Conservation (phyloP, 2,113 vertebrate species). For the Alectura lathami region DNA sequence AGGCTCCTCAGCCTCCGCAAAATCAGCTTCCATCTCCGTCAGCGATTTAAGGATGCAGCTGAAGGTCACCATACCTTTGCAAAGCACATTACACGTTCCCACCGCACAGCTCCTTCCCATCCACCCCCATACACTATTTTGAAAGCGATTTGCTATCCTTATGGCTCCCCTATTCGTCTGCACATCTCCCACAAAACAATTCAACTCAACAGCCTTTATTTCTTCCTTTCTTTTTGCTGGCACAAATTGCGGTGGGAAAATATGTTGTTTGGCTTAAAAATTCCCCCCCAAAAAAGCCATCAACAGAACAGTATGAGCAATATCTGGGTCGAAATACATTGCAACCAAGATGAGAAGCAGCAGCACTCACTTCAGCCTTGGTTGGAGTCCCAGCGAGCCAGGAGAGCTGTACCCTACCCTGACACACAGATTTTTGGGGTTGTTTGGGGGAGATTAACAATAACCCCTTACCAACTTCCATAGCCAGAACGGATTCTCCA, state of each 20-base stretch:
- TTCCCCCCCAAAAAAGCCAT: background rate
- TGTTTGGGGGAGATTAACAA: background rate
- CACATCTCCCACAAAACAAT: constrained; percentile 27
- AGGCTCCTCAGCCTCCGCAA: background rate
- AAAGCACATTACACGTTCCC: background rate
- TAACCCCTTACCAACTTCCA: background rate
- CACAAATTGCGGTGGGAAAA: constrained; percentile 5
- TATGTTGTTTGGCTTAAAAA: constrained; percentile 49
- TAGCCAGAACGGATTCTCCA: background rate
- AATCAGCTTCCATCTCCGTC: background rate
- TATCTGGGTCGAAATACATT: constrained; percentile 11
- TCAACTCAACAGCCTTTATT: background rate
- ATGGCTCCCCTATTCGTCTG: background rate
- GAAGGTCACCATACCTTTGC: constrained; percentile 47
- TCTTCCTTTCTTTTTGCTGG: background rate
- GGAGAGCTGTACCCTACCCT: background rate
- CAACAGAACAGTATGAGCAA: constrained; percentile 14
- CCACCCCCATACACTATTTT: constrained; percentile 30
- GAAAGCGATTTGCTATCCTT: constrained; percentile 4
- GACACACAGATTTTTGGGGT: rapidly evolving
- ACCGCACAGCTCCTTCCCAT: constrained; percentile 16
- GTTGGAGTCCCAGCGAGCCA: background rate
- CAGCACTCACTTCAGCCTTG: rapidly evolving
- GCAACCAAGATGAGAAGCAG: background rate
- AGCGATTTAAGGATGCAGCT: background rate